phyloP scores from a whole-genome alignment of 2,113 vertebrate species.

The Melanotaenia duboulayi region DNA sequence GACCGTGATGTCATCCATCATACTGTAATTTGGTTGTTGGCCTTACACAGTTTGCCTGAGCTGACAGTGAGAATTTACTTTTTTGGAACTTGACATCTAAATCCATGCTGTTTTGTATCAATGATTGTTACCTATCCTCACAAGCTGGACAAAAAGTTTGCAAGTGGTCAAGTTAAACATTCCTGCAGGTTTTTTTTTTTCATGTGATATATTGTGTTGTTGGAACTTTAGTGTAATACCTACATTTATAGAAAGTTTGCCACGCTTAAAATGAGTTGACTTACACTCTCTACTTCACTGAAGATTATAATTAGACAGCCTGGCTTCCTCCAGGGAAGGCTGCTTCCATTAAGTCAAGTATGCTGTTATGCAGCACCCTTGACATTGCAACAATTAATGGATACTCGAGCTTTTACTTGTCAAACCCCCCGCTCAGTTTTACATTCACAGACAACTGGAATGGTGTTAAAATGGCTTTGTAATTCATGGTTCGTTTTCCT shows the following conservation, averaged over 20 bases:
- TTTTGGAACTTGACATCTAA: not conserved
- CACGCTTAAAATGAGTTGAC: conserved; percentile 51
- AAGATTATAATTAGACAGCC: conserved; percentile 58
- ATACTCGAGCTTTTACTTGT: conserved; percentile 62
- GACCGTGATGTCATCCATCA: conserved; percentile 24
- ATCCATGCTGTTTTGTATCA: not conserved
- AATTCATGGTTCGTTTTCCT: conserved; percentile 58
- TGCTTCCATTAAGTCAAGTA: conserved; percentile 55
- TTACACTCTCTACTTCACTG: conserved; percentile 28
- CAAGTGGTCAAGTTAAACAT: not conserved
- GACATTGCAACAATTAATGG: conserved; percentile 64
- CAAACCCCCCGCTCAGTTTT: conserved; percentile 43
- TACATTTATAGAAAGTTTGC: conserved; percentile 43
- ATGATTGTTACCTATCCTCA: not conserved
- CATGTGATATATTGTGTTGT: conserved; percentile 1
- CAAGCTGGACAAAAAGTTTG: not conserved
- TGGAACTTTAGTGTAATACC: conserved; percentile 20
- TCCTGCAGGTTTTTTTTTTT: not conserved
- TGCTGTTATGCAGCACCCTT: conserved; percentile 44
- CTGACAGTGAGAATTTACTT: not conserved
- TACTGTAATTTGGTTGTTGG: conserved; percentile 8
- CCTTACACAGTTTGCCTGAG: not conserved
- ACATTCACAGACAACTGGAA: conserved; percentile 43
- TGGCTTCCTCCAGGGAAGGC: conserved; percentile 14
- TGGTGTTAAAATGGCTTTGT: conserved; percentile 59